Evolutionary conservation across 2,113 vertebrate genomes (phyloP).

Genomic region (Mormoops blainvillei): DNA sequence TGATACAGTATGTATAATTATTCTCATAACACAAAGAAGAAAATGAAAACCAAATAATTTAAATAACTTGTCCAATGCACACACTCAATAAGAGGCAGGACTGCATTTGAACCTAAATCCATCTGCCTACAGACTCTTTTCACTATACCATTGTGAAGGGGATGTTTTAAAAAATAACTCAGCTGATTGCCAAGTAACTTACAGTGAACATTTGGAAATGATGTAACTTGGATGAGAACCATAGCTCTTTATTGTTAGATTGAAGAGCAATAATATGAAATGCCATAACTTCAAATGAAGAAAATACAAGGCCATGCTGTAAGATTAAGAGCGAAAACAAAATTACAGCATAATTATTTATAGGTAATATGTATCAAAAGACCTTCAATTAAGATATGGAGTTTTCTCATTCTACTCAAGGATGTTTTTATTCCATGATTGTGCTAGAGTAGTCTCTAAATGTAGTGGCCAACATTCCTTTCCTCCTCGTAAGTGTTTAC

Average conservation of each 20-base stretch:
- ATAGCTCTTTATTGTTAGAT: not conserved
- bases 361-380: not conserved
- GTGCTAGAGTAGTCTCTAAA: not conserved
- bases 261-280: not conserved
- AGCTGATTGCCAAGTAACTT: not conserved
- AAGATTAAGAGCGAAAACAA: not conserved
- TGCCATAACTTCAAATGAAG: not conserved
- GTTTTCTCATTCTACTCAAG: not conserved
- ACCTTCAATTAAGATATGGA: not conserved
- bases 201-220: not conserved
- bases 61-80: not conserved
- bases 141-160: not conserved
- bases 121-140: not conserved
- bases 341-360: not conserved
- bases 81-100: not conserved
- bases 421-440: not conserved
- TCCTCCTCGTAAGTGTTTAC: not conserved
- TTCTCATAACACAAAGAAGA: constrained; percentile 4
- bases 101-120: not conserved
- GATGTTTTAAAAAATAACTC: not conserved
- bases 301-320: not conserved
- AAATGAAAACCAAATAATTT: not conserved
- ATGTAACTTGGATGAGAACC: not conserved
- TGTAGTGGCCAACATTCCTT: not conserved
- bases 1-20: constrained; percentile 8